Percentiles rank a stretch among this genome's conserved stretches.
Conservation (phyloP, 2,888 invertebrate genomes). For the Euspilapteryx auroguttella region DNA sequence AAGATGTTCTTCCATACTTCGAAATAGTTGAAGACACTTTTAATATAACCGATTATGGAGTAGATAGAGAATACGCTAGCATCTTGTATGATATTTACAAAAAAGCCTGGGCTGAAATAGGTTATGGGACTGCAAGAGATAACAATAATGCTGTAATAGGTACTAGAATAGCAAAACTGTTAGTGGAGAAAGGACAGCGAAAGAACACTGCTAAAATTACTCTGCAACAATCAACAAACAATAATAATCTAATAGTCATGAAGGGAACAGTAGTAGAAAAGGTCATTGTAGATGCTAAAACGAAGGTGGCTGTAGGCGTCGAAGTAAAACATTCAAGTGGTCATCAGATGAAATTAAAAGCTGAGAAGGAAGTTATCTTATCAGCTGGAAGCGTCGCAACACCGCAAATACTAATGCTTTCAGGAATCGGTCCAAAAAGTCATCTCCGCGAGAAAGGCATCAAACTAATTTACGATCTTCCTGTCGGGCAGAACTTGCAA, state of each 20-base stretch:
- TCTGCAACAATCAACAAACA: slow-evolving; percentile 16
- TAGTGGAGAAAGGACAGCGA: slow-evolving; percentile 39
- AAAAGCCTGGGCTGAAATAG: slow-evolving; percentile 35
- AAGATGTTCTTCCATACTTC: slow-evolving; percentile 37
- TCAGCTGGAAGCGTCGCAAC: slow-evolving; percentile 50
- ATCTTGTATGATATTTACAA: slow-evolving; percentile 17
- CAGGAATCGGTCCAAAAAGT: slow-evolving; percentile 44
- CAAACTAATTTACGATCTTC: slow-evolving; percentile 23
- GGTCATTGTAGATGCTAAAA: slow-evolving; percentile 41
- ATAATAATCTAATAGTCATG: slow-evolving; percentile 27
- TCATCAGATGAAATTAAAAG: slow-evolving; percentile 18
- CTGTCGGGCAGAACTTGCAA: slow-evolving; percentile 52
- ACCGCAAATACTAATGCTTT: slow-evolving; percentile 50
- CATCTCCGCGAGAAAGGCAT: slow-evolving; percentile 29
- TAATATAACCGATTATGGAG: slow-evolving; percentile 8
- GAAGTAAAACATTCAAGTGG: slow-evolving; percentile 26
- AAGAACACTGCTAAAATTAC: slow-evolving; percentile 53
- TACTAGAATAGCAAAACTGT: slow-evolving; percentile 40
- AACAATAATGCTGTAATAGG: slow-evolving; percentile 32
- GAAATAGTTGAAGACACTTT: slow-evolving; percentile 34
- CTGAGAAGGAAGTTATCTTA: slow-evolving; percentile 45
- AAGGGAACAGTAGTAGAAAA: slow-evolving; percentile 51
- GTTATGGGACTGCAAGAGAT: slow-evolving; percentile 14
- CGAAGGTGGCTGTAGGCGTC: slow-evolving; percentile 33
- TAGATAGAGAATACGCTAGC: slow-evolving; percentile 8